Evolutionary conservation across 2,113 vertebrate species (phyloP), one percentile per base, ranked within the genome.

Genomic region (Vulpes ferrilata): DNA sequence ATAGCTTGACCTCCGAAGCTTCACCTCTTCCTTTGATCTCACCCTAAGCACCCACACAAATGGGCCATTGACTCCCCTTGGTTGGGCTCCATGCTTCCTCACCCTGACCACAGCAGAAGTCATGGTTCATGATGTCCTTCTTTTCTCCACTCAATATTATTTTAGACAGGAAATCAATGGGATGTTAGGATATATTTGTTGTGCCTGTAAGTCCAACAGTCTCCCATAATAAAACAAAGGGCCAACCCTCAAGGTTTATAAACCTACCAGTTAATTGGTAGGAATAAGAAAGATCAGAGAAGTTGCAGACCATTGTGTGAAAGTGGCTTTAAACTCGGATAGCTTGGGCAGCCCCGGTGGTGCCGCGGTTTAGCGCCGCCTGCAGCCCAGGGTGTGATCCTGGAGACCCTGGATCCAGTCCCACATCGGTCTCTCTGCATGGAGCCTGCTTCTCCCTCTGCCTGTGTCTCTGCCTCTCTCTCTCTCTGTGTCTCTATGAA

Each of bases 151-250:
- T 88, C 93, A 69, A n/a, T 87, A 62, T 64, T 71, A 11, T 90
- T 25, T 62, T 65, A 3, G 62, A 90, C 53, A 88, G 67, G 74
- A 96, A 96, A 62, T 96, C 96, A 88, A 74, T 73, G 69, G 43
- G 97, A 22, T 88, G 64, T 82, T n/a, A 95, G 82, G 55, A 57
- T 0, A 0, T 48, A 74, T 88, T 92, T 0, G 0, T 73, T 8
- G 30, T 55, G 19, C 7, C 60, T 89, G 0, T 19, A n/a, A 59
- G 22, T 60, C 2, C 38, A 89, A 13, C 32, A 23, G 62, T 51
- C 12, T 60, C 17, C 88, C 48, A 4, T 38, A 27, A 23, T 53
- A 85, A 95, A 71, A 82, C n/a, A 92, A 92, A 89, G 12, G 23
- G 27, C 19, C 73, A 84, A 62, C 1, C 22, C 43, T 53, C 13